Base-by-base conservation (phyloP, 1,140 invertebrate genomes). In the Drosophila simulans region DNA sequence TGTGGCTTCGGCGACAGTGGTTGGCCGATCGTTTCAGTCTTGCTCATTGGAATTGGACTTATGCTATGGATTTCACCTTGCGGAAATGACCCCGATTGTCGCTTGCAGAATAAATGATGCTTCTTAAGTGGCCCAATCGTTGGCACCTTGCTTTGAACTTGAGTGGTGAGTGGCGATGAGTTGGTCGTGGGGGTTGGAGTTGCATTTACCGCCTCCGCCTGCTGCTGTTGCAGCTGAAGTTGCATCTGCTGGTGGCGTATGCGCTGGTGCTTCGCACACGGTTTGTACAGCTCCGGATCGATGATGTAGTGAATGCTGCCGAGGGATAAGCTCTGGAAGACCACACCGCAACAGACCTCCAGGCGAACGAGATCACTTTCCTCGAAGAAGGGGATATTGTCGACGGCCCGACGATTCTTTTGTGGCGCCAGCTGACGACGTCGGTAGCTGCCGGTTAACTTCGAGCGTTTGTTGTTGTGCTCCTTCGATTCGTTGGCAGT, bases 81-180 rank as follows among this genome's bases (percentile, higher is more conserved):
- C 13, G 91, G 91, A 81, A 92, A 92, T 51, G 78, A 76, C 42
- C 91, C 90, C 40, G 90, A 91, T 77, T 92, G 91, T 62, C 91
- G 74, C 74, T 91, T 92, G 43, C 82, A 91, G 56, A 80, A 92
- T 58, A 92, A 76, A 75, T 91, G 91, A 76, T 92, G 91, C 54
- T 92, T 92, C 60, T 92, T 92, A 10, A 92, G 57, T 4, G 80
- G 91, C n/a, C 60, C 62, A 27, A 58, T 25, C 46, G 84, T 91
- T 35, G 63, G 80, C 12, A 37, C 51, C 43, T 76, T 78, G 45
- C 31, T 70, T 40, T 48, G 37, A 55, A 55, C 58, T 80, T 74
- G 39, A 40, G 22, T 27, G 4, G 17, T 22, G 27, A 8, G 27
- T 49, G 37, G 45, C 0, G 45, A 8, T 63, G 55, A 11, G 11